Evolutionary conservation across 2,797 vertebrate genomes (phyloP).

Genomic region (Tragopan temminckii): DNA sequence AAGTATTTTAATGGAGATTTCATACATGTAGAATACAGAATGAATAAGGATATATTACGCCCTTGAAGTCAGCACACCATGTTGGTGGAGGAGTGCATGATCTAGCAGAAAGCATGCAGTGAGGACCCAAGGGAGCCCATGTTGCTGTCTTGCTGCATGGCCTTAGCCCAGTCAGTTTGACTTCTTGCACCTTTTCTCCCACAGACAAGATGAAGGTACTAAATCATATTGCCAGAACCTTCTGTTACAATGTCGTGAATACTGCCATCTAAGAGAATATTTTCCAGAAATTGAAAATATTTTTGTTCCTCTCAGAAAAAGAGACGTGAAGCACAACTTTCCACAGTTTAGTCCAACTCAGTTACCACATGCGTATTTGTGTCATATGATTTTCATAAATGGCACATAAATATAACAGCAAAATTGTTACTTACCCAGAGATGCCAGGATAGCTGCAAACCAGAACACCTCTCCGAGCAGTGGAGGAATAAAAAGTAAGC

Average conservation of each 20-base stretch:
- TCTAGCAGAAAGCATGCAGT: background rate
- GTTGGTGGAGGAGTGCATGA: accelerated
- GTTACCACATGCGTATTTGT: background rate
- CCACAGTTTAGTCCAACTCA: background rate
- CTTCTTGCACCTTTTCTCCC: background rate
- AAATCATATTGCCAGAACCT: background rate
- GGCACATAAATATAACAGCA: background rate
- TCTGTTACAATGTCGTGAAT: background rate
- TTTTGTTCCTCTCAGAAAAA: background rate
- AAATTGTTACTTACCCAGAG: conserved; percentile 76
- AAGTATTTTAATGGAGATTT: background rate
- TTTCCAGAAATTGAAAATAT: background rate
- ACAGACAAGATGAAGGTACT: background rate
- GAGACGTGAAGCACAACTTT: background rate
- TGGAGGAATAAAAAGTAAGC: conserved; percentile 78
- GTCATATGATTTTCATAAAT: background rate
- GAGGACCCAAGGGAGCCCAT: accelerated
- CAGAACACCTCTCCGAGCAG: conserved; percentile 83
- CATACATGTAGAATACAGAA: background rate
- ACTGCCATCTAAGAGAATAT: background rate
- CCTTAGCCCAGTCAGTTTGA: background rate
- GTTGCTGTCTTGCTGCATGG: background rate
- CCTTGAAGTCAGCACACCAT: background rate
- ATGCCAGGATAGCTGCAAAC: conserved; percentile 83
- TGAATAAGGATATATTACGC: background rate